Percentiles rank a stretch among this genome's conserved stretches.
Evolutionary conservation across 37 sponge, comb jelly and placozoan genomes (phyloP).

Genomic region (Amphimedon queenslandica): DNA sequence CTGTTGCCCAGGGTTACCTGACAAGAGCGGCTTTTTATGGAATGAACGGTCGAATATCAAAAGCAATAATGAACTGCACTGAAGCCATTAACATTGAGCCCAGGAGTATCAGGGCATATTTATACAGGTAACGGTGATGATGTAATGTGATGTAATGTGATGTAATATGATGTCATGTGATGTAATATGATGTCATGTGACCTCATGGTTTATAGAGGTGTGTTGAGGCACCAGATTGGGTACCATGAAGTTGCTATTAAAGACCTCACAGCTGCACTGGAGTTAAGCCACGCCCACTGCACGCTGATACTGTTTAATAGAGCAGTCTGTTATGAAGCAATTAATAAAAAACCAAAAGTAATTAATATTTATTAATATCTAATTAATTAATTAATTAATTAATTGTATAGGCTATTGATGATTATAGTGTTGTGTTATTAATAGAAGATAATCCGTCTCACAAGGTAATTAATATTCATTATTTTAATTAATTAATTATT

Average conservation of each 20-base stretch:
- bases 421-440: conserved; percentile 63
- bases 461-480: conserved; percentile 8
- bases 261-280: conserved; percentile 59
- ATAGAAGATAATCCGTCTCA: conserved; percentile 13
- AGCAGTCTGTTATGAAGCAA: conserved; percentile 73
- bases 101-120: conserved; percentile 69
- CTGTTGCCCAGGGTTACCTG: conserved; percentile 75
- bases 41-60: conserved; percentile 57
- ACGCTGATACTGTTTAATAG: conserved; percentile 82
- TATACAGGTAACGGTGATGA: conserved; percentile 68
- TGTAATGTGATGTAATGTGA: neutral
- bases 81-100: conserved; percentile 81
- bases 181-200: neutral
- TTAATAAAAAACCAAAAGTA: conserved; percentile 53
- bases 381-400: neutral
- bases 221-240: conserved; percentile 60
- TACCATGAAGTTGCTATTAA: conserved; percentile 63
- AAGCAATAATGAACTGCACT: conserved; percentile 95
- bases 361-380: neutral
- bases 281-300: conserved; percentile 42
- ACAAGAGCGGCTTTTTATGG: conserved; percentile 79
- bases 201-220: conserved; percentile 55
- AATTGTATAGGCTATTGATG: conserved; percentile 46
- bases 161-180: neutral
- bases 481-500: neutral